phyloP scores from a whole-genome alignment of 92 coral and sea anemone species.

The Zoanthus sansibaricus region DNA sequence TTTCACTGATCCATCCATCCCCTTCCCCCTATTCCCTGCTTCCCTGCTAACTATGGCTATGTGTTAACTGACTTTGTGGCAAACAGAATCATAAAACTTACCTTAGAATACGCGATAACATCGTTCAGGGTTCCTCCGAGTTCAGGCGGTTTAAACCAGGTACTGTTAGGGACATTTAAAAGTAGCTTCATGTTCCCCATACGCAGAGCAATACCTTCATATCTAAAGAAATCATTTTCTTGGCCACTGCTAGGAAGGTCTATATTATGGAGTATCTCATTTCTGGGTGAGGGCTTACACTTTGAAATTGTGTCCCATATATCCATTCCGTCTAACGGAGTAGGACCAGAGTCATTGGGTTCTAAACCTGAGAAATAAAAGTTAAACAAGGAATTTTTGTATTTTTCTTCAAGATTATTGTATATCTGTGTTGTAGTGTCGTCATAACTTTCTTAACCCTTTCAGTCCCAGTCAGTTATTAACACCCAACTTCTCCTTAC shows the following conservation, averaged over 20 bases:
- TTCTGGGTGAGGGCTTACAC: not conserved
- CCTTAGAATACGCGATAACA: not conserved
- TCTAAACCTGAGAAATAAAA: not conserved
- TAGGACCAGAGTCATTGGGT: not conserved
- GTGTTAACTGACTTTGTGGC: too few relatives aligned
- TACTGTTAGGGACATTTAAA: conserved; percentile 1
- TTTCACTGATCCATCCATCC: too few relatives aligned
- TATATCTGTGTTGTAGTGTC: too few relatives aligned
- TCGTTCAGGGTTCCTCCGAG: not conserved
- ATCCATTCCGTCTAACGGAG: not conserved
- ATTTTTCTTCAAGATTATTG: too few relatives aligned
- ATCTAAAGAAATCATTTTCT: not conserved
- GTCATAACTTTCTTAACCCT: too few relatives aligned
- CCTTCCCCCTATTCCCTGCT: too few relatives aligned
- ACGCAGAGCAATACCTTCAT: conserved; percentile 1
- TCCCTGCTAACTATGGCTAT: too few relatives aligned
- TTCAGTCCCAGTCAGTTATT: too few relatives aligned
- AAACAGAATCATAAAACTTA: not conserved
- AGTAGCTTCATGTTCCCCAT: conserved; percentile 9
- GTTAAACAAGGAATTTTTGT: too few relatives aligned
- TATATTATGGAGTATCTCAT: conserved; percentile 7
- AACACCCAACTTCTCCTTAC: too few relatives aligned
- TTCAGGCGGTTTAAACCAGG: conserved; percentile 4
- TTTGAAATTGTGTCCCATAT: not conserved
- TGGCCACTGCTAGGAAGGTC: not conserved